Percentiles rank a stretch among this genome's conserved stretches.
These are phyloP conservation scores for Linnaemya vulpina DNA, from an alignment of 2,888 invertebrate genomes.

Conservation along the genomic window DNA sequence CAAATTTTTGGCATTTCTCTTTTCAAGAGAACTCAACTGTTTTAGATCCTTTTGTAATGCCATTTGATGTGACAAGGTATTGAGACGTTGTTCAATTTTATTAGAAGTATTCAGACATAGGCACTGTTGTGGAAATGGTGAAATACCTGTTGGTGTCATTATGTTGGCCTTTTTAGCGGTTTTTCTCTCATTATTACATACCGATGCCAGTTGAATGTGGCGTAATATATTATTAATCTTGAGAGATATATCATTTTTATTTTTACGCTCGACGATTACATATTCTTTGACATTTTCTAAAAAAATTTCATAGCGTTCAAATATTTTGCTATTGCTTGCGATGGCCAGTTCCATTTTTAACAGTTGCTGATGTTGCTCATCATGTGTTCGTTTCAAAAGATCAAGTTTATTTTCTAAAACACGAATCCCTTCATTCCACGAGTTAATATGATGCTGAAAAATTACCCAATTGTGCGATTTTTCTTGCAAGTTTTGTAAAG, in stretches of 20 bases:
- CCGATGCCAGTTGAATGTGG: slow-evolving; percentile 74
- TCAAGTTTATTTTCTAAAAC: slow-evolving; percentile 84
- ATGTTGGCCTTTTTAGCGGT: slow-evolving; percentile 69
- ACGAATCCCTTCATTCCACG: slow-evolving; percentile 84
- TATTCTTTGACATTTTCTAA: slow-evolving; percentile 72
- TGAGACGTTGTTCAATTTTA: slow-evolving; percentile 72
- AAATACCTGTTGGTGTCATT: slow-evolving; percentile 71
- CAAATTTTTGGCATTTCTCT: slow-evolving; percentile 75
- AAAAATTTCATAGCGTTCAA: slow-evolving; percentile 43
- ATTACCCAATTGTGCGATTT: slow-evolving; percentile 84
- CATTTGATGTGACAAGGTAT: slow-evolving; percentile 73
- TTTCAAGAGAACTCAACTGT: slow-evolving; percentile 71
- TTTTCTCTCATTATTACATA: slow-evolving; percentile 44
- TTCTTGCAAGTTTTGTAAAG: slow-evolving; percentile 83
- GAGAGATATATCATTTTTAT: slow-evolving; percentile 74
- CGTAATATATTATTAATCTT: slow-evolving; percentile 76
- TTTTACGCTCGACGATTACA: slow-evolving; percentile 65
- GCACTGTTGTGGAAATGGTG: slow-evolving; percentile 23
- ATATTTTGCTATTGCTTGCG: slow-evolving; percentile 56
- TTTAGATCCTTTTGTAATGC: slow-evolving; percentile 72
- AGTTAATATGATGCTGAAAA: slow-evolving; percentile 84
- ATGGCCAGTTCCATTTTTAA: slow-evolving; percentile 75
- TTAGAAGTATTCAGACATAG: slow-evolving; percentile 41
- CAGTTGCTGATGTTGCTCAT: slow-evolving; percentile 74
- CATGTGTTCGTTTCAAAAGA: slow-evolving; percentile 82